Base-by-base conservation (phyloP, 2,797 vertebrate species). In the Chelidonichthys spinosus region DNA sequence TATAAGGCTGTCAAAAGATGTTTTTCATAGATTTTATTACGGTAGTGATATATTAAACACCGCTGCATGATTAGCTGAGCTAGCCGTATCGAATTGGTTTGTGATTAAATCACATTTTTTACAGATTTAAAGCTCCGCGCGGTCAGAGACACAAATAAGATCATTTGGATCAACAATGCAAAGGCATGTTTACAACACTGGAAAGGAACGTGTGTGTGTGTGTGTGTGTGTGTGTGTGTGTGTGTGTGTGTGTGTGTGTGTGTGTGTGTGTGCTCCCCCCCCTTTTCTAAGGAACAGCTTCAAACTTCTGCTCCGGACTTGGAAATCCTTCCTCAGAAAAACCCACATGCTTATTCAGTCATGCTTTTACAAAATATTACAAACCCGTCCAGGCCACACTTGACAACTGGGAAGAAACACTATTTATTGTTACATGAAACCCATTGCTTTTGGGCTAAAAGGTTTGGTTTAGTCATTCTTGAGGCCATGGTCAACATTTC, bases 371-470 rank as follows among this genome's bases (percentile, higher is more conserved):
- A 92, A 92, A 81, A 92, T 89, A 92, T 90, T 88, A 87, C 82
- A 93, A 89, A 87, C 87, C 83, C 90, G 88, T 87, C 92, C 92
- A 90, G 89, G 89, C 74, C 88, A 89, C 87, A 90, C 90, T 94
- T 90, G 86, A 93, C 93, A 95, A 92, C 85, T 92, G 87, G 87
- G 71, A 86, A 65, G 72, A 88, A 93, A 89, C 87, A 87, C 71
- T 93, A 93, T 95, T 96, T 95, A 94, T 93, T 95, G 91, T 94
- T 95, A 94, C 93, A 95, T 87, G 90, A 92, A 93, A 88, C 91
- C 84, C 89, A 93, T 93, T 92, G 93, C 91, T 91, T 94, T 90
- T 82, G 93, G 88, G 86, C 91, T 91, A 86, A 85, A 93, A 88
- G 84, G 91, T 94, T 92, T 76, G 90, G 74, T 86, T 64, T 87